Conservation (phyloP, 2,888 invertebrate genomes). For the Tetragonula carbonaria region DNA sequence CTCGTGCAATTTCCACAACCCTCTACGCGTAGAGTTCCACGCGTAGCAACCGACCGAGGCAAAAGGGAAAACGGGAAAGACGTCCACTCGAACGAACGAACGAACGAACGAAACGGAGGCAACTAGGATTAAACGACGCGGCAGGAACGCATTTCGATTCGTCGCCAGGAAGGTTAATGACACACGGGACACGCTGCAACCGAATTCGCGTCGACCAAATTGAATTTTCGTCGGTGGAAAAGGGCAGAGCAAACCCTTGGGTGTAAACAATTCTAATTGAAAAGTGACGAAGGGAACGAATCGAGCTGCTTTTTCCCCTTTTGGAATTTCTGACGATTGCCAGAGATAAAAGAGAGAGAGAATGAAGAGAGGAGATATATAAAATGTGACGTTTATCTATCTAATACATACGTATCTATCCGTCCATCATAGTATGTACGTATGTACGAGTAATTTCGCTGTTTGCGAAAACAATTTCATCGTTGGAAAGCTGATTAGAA, state of each 20-base stretch:
- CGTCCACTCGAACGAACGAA: background rate
- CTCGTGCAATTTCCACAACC: background rate
- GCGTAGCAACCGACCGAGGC: background rate
- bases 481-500: constrained; percentile 4
- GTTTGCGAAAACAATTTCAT: constrained; percentile 8
- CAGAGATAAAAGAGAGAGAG: background rate
- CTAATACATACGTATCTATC: too few relatives aligned
- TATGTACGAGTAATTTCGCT: too few relatives aligned
- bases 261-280: constrained; percentile 25
- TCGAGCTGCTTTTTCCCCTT: background rate
- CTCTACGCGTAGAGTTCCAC: background rate
- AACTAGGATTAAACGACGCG: background rate
- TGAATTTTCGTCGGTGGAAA: background rate
- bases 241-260: background rate
- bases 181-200: background rate
- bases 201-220: background rate
- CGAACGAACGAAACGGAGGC: background rate
- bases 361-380: background rate
- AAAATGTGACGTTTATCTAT: too few relatives aligned
- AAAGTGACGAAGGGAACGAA: background rate
- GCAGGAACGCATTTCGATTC: background rate
- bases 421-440: too few relatives aligned
- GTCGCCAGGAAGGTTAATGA: background rate
- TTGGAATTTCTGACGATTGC: background rate
- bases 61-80: too few relatives aligned